These are phyloP conservation scores for Cavia aperea DNA, from an alignment of 2,113 vertebrate genomes.

Conservation along the genomic window DNA sequence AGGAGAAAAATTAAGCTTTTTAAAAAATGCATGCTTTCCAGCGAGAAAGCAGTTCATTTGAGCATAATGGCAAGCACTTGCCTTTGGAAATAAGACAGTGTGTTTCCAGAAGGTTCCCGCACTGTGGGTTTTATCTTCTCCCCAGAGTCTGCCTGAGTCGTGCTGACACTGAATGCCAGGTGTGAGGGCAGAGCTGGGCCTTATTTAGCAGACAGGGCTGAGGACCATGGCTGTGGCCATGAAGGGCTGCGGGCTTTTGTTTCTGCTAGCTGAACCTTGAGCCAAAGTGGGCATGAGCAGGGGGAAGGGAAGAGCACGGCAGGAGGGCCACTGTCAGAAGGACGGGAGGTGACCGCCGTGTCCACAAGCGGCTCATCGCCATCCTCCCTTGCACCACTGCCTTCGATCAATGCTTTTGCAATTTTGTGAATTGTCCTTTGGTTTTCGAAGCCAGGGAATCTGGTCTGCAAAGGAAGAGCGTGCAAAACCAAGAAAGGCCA, in stretches of 20 bases:
- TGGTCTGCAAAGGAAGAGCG: not conserved
- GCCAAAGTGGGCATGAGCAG: not conserved
- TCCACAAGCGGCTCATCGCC: accelerated
- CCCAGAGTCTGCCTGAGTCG: not conserved
- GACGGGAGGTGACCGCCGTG: accelerated
- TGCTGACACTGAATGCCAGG: not conserved
- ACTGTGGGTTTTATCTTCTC: not conserved
- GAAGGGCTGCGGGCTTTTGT: too few species aligned
- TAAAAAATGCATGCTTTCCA: conserved; percentile 46
- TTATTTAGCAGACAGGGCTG: not conserved
- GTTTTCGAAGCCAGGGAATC: not conserved
- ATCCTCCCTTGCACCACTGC: not conserved
- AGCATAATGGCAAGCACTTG: not conserved
- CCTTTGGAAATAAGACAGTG: conserved; percentile 6
- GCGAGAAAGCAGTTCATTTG: not conserved
- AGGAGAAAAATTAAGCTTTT: conserved; percentile 50
- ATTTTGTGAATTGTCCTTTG: not conserved
- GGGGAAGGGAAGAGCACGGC: not conserved
- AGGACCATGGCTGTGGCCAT: not conserved
- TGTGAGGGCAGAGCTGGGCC: not conserved
- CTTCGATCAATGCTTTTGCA: not conserved
- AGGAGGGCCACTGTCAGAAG: not conserved
- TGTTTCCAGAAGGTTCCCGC: not conserved
- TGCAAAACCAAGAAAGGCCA: accelerated
- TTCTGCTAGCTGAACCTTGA: not conserved